phyloP scores from a whole-genome alignment of 2,797 vertebrate genomes.

The Pseudochirops corinnae region DNA sequence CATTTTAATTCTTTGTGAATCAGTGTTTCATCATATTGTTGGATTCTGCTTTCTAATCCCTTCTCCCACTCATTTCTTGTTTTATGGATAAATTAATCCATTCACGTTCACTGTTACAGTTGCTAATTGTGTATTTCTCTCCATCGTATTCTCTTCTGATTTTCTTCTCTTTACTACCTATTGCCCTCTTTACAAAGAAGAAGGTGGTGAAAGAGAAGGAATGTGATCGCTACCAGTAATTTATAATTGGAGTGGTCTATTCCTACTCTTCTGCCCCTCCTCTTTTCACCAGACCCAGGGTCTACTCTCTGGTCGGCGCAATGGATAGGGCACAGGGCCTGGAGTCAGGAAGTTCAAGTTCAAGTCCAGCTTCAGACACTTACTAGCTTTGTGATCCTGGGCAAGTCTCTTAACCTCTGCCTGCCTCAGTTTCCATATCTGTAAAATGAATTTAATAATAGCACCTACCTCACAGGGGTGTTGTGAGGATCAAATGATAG shows the following conservation, averaged over 20 bases:
- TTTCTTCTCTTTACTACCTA: neutral
- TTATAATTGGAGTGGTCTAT: constrained; percentile 11
- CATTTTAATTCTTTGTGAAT: neutral
- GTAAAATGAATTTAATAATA: neutral
- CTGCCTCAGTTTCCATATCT: neutral
- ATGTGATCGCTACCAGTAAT: constrained; percentile 10
- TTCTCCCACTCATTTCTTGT: neutral
- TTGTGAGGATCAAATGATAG: neutral
- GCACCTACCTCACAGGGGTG: neutral
- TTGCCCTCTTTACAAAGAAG: neutral
- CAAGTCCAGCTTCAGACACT: neutral
- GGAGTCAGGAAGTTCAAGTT: neutral
- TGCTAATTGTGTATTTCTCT: neutral
- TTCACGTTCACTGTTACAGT: neutral
- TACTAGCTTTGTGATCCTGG: neutral
- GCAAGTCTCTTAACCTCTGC: neutral
- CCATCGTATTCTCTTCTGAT: neutral
- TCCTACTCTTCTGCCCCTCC: constrained; percentile 7
- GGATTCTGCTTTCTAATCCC: neutral
- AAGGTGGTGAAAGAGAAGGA: constrained; percentile 7
- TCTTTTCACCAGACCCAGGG: neutral
- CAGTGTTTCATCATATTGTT: neutral
- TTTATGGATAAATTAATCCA: neutral
- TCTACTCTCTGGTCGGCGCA: neutral
- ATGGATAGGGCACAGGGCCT: neutral